These are phyloP conservation scores for Saccopteryx bilineata DNA, from an alignment of 2,113 vertebrate genomes.

Conservation along the genomic window DNA sequence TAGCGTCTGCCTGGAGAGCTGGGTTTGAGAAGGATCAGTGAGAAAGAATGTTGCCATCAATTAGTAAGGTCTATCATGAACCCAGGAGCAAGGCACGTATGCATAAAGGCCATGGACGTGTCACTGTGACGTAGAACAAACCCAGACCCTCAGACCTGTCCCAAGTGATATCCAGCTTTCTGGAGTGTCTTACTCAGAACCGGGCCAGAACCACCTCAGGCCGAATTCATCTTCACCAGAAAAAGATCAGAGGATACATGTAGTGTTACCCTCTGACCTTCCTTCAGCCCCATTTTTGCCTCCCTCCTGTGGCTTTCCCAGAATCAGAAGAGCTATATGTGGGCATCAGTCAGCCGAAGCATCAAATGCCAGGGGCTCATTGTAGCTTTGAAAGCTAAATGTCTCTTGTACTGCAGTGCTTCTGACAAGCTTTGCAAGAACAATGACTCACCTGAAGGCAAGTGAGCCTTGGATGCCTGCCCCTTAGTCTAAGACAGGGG, in stretches of 20 bases:
- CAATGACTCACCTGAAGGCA: neutral
- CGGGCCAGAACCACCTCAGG: neutral
- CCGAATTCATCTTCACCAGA: neutral
- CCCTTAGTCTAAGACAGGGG: neutral
- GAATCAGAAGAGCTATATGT: neutral
- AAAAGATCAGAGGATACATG: neutral
- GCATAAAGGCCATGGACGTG: neutral
- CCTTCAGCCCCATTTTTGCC: neutral
- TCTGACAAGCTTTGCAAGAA: neutral
- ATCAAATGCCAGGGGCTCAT: neutral
- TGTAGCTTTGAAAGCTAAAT: neutral
- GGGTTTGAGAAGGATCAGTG: neutral
- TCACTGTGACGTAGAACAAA: neutral
- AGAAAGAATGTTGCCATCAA: neutral
- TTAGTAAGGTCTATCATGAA: neutral
- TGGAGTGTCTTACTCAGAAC: neutral
- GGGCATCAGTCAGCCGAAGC: neutral
- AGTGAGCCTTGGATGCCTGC: no score
- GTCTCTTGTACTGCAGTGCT: neutral
- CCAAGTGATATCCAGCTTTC: neutral
- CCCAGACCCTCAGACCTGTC: neutral
- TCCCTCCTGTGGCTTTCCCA: neutral
- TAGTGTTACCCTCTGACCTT: neutral
- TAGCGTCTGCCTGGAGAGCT: neutral
- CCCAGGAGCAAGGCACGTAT: neutral